Evolutionary conservation across 2,888 invertebrate genomes (phyloP).

Genomic region (Apoderus coryli): DNA sequence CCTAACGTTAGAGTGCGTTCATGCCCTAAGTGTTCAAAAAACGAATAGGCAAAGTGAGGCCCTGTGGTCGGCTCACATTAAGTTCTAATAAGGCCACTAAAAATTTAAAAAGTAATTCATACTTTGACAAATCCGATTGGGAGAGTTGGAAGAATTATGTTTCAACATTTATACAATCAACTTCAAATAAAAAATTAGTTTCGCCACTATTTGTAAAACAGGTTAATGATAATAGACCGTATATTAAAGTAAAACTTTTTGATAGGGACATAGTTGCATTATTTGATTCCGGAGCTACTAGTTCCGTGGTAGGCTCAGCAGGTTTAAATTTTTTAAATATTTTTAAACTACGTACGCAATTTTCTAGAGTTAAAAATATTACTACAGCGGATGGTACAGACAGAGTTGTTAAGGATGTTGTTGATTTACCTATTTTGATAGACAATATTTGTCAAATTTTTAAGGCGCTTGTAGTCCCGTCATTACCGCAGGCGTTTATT

Average conservation of each 20-base stretch:
- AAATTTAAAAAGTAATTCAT: too few species aligned
- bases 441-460: constrained; percentile 7
- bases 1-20: background rate
- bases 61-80: background rate
- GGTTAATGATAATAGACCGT: constrained; percentile 12
- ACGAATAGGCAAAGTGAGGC: constrained; percentile 2
- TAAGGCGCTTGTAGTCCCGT: constrained; percentile 12
- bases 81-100: too few species aligned
- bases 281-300: constrained; percentile 14
- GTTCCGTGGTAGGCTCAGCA: constrained; percentile 8
- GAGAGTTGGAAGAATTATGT: background rate
- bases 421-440: constrained; percentile 11
- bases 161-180: background rate
- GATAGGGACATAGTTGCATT: constrained; percentile 7
- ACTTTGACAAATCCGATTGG: background rate
- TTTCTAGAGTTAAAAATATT: constrained; percentile 3
- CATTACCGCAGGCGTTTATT: constrained; percentile 11
- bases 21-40: constrained; percentile 1
- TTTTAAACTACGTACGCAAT: constrained; percentile 3
- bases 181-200: constrained; percentile 5
- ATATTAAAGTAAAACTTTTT: constrained; percentile 11
- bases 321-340: constrained; percentile 8
- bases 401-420: constrained; percentile 4
- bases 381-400: constrained; percentile 10
- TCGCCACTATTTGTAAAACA: constrained; percentile 7